Evolutionary conservation across 2,888 invertebrate genomes (phyloP).

Genomic region (Xylota segnis): DNA sequence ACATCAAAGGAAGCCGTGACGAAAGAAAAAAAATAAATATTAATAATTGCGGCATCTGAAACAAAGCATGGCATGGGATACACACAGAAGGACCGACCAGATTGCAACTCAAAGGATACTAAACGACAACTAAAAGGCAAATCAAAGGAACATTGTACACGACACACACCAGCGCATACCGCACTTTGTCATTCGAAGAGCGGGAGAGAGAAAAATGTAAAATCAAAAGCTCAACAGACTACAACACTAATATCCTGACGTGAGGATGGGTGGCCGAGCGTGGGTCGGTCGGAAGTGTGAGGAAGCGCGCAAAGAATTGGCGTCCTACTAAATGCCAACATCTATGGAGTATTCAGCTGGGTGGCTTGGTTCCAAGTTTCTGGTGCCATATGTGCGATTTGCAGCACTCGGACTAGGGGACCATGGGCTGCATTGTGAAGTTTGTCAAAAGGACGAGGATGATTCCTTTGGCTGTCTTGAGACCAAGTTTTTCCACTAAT

Average conservation of each 20-base stretch:
- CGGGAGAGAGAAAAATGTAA: slow-evolving; percentile 42
- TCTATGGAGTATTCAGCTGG: slow-evolving; percentile 13
- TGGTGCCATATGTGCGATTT: background rate
- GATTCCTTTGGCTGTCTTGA: no score
- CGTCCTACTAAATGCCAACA: slow-evolving; percentile 17
- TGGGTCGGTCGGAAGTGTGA: background rate
- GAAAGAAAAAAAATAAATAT: slow-evolving; percentile 52
- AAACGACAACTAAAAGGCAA: slow-evolving; percentile 75
- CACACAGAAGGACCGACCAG: slow-evolving; percentile 15
- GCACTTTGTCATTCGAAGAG: slow-evolving; percentile 58
- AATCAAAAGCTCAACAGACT: slow-evolving; percentile 49
- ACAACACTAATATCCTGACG: background rate
- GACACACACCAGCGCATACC: slow-evolving; percentile 25
- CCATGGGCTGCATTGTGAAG: background rate
- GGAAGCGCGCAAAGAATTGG: slow-evolving; percentile 15
- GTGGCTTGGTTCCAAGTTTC: background rate
- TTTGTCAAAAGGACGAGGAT: no score
- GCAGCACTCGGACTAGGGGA: background rate
- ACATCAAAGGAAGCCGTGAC: slow-evolving; percentile 59
- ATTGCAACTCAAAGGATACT: slow-evolving; percentile 67
- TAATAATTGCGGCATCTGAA: slow-evolving; percentile 63
- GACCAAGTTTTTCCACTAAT: no score
- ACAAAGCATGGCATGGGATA: slow-evolving; percentile 51
- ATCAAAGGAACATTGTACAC: slow-evolving; percentile 59
- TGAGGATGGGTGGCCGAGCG: background rate